Base-by-base conservation (phyloP, 1,140 invertebrate species). In the Nebria ingens region DNA sequence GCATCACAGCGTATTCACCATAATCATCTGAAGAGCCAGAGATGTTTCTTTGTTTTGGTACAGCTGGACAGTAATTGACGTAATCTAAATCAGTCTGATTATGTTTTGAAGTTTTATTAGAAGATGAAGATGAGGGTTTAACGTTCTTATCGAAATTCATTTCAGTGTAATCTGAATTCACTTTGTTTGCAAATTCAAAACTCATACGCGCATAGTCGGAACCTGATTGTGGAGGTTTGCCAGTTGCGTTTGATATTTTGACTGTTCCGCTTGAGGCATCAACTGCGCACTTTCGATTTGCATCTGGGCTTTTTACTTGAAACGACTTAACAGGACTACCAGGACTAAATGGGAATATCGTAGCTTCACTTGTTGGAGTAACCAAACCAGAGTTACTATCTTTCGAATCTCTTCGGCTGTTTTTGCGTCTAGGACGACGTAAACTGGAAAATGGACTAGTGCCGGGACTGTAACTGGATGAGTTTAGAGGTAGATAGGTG, bases 311-410 rank as follows among this genome's bases (percentile, higher is more conserved):
- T 52, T 71, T 58, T 56, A 59, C 59, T 45, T 61, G 53, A 1
- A 75, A 72, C 1, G 72, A 67, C 57, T 75, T 75, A 13, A 74
- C 65, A 0, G 79, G 79, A 67, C 78, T 81, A 59, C 79, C 79
- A 1, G 80, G 57, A 29, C 76, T 79, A 51, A 82, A 75, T 0
- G 80, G 77, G 57, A 81, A 82, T 58, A 82, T 80, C 0, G 79
- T 78, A 0, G 75, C 67, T 45, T 76, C 75, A 0, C 75, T 78
- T 0, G 78, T 76, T 0, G 78, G 79, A 4, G 72, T 73, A 0
- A 73, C 64, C 1, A 72, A 71, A 0, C 74, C 73, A 11, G 73
- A 74, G 0, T 71, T 66, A 29, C 67, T 67, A 25, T 74, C 70
- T 59, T 68, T 68, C 0, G 71, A 73, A 60, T 72, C 70, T 55